phyloP scores from a whole-genome alignment of 2,888 invertebrate species.

The Lasioglossum oenotherae region DNA sequence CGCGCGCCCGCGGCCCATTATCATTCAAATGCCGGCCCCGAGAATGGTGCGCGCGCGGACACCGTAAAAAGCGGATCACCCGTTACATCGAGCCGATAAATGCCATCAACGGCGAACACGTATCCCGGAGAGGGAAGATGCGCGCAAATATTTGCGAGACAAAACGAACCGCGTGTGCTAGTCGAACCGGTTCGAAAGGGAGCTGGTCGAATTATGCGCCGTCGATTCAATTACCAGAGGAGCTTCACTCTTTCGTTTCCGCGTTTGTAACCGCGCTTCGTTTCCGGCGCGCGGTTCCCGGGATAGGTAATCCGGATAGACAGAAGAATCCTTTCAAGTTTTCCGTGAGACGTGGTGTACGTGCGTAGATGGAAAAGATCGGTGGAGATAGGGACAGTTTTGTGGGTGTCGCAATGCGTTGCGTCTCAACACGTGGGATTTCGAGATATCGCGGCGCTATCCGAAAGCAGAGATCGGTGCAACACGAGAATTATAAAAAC shows the following conservation, averaged over 20 bases:
- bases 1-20: neutral
- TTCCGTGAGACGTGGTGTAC: neutral
- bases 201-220: neutral
- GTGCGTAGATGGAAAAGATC: no score
- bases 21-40: neutral
- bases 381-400: no score
- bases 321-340: neutral
- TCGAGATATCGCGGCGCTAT: neutral
- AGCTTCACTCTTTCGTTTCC: neutral
- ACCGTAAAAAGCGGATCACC: neutral
- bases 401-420: no score
- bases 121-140: neutral
- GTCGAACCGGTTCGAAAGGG: neutral
- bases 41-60: neutral
- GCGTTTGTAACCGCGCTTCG: no score
- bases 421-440: neutral
- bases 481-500: no score
- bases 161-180: neutral
- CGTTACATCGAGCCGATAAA: neutral
- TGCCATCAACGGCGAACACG: neutral
- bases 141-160: slow-evolving; percentile 17
- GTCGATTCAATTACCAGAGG: neutral
- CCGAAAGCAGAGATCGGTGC: no score
- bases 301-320: no score
- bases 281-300: no score